phyloP scores from a whole-genome alignment of 2,888 invertebrate genomes.

The Drosophila eohydei region DNA sequence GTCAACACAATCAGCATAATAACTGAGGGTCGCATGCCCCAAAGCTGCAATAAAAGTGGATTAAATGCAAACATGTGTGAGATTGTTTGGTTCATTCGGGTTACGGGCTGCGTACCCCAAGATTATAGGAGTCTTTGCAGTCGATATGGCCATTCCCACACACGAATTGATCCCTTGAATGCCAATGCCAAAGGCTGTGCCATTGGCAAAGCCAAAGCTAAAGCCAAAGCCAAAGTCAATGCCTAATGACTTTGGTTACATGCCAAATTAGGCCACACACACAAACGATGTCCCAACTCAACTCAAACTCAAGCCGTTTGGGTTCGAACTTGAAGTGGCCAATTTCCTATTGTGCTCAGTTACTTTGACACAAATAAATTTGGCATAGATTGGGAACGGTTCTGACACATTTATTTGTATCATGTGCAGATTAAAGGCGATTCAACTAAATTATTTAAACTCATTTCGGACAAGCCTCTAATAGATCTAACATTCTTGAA shows the following conservation, averaged over 20 bases:
- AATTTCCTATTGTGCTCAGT: conserved; percentile 14
- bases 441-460: conserved; percentile 12
- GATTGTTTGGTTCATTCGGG: conserved; percentile 30
- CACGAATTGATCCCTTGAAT: conserved; percentile 54
- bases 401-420: conserved; percentile 11
- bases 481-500: background rate
- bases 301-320: conserved; percentile 31
- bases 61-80: conserved; percentile 72
- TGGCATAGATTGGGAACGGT: conserved; percentile 6
- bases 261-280: conserved; percentile 61
- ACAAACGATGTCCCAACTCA: conserved; percentile 47
- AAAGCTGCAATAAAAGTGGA: conserved; percentile 72
- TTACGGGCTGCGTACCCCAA: conserved; percentile 16
- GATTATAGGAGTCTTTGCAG: conserved; percentile 22
- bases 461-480: background rate
- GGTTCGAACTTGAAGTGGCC: conserved; percentile 39
- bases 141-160: conserved; percentile 25
- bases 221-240: conserved; percentile 50
- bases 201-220: conserved; percentile 43
- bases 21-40: conserved; percentile 47
- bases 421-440: conserved; percentile 36
- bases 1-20: conserved; percentile 77
- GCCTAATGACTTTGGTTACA: conserved; percentile 70
- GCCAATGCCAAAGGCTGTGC: conserved; percentile 38
- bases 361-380: conserved; percentile 23